phyloP scores from a whole-genome alignment of 2,113 vertebrate species.

The Oryzias woworae region DNA sequence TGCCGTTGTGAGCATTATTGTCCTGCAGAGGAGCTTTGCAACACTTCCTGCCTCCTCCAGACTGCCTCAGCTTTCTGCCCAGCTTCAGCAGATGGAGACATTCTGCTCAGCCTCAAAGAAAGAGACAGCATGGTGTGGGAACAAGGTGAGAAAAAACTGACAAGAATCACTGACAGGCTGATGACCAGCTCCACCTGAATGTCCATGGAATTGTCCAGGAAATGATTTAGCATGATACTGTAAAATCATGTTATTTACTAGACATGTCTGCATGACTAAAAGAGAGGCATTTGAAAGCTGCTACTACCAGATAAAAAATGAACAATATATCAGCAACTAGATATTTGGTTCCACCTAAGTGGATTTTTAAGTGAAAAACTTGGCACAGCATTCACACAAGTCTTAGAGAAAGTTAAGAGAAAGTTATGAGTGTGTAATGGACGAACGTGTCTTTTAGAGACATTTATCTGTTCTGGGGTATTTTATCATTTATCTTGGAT shows the following conservation, averaged over 20 bases:
- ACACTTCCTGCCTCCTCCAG: constrained; percentile 81
- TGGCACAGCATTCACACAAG: constrained; percentile 12
- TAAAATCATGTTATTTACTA: constrained; percentile 10
- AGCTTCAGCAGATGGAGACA: constrained; percentile 69
- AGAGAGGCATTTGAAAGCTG: constrained; percentile 15
- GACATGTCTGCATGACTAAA: not conserved
- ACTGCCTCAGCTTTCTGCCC: constrained; percentile 79
- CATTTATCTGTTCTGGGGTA: too few species aligned
- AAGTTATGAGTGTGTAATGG: not conserved
- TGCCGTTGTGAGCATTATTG: constrained; percentile 85
- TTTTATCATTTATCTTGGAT: not conserved
- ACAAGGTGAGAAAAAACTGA: constrained; percentile 42
- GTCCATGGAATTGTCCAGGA: not conserved
- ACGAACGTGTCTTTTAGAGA: not conserved
- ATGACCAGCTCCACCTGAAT: constrained; percentile 9
- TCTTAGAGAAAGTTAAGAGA: not conserved
- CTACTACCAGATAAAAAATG: constrained; percentile 21
- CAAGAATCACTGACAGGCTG: constrained; percentile 3
- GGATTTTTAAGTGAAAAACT: not conserved
- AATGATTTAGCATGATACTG: constrained; percentile 1
- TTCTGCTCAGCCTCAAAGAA: constrained; percentile 75
- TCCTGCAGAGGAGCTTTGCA: constrained; percentile 89
- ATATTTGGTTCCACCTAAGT: not conserved
- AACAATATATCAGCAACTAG: constrained; percentile 19
- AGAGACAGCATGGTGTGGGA: constrained; percentile 62